Evolutionary conservation across 2,797 vertebrate species (phyloP).

Genomic region (Moxostoma hubbsi): DNA sequence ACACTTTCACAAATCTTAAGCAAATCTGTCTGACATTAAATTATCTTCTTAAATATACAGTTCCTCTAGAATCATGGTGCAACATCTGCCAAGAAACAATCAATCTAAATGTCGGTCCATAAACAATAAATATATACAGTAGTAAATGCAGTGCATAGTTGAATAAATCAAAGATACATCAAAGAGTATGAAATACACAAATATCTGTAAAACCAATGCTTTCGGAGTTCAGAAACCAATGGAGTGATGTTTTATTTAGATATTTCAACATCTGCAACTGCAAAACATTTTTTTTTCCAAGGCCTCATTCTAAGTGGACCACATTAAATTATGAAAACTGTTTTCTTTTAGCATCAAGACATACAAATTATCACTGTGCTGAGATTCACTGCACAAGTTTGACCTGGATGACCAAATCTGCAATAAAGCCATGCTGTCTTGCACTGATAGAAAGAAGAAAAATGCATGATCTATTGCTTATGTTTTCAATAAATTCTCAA

Average conservation of each 20-base stretch:
- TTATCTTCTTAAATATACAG: not conserved
- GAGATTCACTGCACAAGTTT: not conserved
- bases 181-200: not conserved
- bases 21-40: too few species aligned
- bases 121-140: not conserved
- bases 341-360: not conserved
- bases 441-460: not conserved
- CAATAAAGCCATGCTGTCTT: not conserved
- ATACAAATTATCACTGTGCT: not conserved
- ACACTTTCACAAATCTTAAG: too few species aligned
- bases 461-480: not conserved
- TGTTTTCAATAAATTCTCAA: not conserved
- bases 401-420: slow-evolving; percentile 4
- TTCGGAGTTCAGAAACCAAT: not conserved
- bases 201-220: slow-evolving; percentile 5
- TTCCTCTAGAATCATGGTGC: not conserved
- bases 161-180: not conserved
- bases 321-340: not conserved
- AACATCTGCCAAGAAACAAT: not conserved
- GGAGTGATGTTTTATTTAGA: not conserved
- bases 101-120: not conserved
- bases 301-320: not conserved
- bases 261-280: slow-evolving; percentile 21
- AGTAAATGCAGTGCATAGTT: not conserved
- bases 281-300: not conserved